Base-by-base conservation (phyloP, 2,888 invertebrate species). In the Scaeva pyrastri region DNA sequence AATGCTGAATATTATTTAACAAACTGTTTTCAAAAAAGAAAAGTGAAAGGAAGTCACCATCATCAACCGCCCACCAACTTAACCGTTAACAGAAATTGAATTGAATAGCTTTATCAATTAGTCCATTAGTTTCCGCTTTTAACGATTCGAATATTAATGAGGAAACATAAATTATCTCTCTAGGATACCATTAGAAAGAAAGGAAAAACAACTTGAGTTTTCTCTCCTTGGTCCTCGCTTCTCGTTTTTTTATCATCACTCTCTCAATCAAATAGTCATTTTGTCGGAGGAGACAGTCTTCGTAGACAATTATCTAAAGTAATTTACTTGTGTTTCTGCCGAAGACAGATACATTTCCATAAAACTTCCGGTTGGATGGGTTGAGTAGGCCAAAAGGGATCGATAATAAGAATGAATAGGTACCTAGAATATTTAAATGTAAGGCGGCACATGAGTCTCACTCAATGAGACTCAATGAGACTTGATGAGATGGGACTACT, bases 101-200 rank as follows among this genome's bases (percentile, higher is more conserved):
- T 55, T 11, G 36, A 58, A 52, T 23, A 12, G 12, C 72, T 72
- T 75, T 52, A 80, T 71, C 75, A 80, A 79, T 84, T 72, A 75
- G 58, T 75, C 71, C 23, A 66, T 56, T 66, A 56, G 66, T 41
- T 55, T 74, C 36, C 71, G 26, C 31, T 19, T 36, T 74, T 43
- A 52, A 68, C 52, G 52, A 80, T 76, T 84, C 19, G 80, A 75
- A 72, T 84, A 80, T 84, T 84, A 84, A 80, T 72, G 43, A 71
- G 31, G 60, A n/a, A 41, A 66, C 75, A 76, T 66, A 66, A 84
- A 84, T 84, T 80, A 84, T 58, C 60, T 48, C 10, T 43, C 43
- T 19, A 21, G 58, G 14, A 66, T 36, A 4, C 31, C 52, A 71
- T 45, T 50, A 66, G 16, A 31, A 31, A 66, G 16, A 48, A n/a